phyloP scores from a whole-genome alignment of 2,888 invertebrate species.

The Catocala nupta region DNA sequence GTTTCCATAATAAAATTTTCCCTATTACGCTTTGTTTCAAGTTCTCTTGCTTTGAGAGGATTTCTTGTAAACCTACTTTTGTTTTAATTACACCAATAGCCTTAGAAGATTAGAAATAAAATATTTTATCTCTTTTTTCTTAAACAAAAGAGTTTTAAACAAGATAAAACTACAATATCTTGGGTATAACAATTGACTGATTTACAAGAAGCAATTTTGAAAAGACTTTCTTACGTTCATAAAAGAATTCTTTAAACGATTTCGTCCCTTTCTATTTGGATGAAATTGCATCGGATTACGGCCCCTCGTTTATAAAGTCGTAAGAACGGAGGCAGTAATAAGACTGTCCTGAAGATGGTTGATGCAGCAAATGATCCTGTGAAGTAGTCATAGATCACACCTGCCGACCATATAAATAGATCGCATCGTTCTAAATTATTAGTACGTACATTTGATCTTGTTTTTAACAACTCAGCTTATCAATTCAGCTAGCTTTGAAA shows the following conservation, averaged over 20 bases:
- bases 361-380: constrained; percentile 15
- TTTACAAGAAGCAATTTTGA: not conserved
- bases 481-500: no score
- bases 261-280: constrained; percentile 13
- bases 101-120: constrained; percentile 7
- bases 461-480: no score
- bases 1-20: constrained; percentile 19
- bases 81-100: constrained; percentile 17
- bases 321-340: constrained; percentile 26
- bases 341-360: constrained; percentile 33
- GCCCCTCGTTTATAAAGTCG: constrained; percentile 36
- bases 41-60: constrained; percentile 14
- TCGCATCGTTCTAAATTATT: no score
- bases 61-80: constrained; percentile 19
- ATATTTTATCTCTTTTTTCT: constrained; percentile 8
- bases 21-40: constrained; percentile 18
- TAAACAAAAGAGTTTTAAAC: not conserved
- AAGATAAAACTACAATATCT: constrained; percentile 8
- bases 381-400: constrained; percentile 36
- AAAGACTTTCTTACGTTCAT: not conserved
- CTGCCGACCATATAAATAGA: constrained; percentile 18
- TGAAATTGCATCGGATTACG: constrained; percentile 37
- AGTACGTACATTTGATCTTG: not conserved
- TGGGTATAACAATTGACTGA: constrained; percentile 4
- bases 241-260: not conserved